Conservation (phyloP, 2,113 vertebrate species). For the Hyperoodon ampullatus region DNA sequence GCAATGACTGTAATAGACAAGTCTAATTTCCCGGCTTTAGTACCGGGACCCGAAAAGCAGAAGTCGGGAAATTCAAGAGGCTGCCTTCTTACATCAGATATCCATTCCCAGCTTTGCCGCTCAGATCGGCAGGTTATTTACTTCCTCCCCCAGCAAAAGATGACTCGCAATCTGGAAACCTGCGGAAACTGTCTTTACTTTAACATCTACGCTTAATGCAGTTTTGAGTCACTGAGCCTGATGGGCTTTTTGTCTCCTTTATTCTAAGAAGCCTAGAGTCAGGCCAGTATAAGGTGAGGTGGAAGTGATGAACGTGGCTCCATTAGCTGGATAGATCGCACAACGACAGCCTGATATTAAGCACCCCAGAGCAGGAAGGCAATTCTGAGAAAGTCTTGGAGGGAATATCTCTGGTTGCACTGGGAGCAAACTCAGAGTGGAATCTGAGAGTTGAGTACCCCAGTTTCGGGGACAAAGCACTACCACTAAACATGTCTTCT, state of each 20-base stretch:
- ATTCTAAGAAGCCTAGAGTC: neutral
- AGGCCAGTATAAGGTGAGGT: neutral
- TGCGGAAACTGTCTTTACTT: conserved; percentile 43
- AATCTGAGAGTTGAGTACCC: neutral
- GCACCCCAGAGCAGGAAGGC: neutral
- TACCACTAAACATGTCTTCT: fast-evolving
- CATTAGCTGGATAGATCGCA: neutral
- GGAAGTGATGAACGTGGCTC: neutral
- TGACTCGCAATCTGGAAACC: neutral
- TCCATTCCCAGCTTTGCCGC: neutral
- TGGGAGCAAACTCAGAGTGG: neutral
- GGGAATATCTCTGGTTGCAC: neutral
- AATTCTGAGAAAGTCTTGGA: neutral
- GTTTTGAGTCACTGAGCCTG: neutral
- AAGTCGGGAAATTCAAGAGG: neutral
- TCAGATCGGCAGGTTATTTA: neutral
- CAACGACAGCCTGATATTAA: neutral
- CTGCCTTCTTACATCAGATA: neutral
- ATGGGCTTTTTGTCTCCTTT: neutral
- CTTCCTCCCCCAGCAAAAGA: neutral
- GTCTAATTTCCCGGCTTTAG: neutral
- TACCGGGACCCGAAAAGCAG: neutral
- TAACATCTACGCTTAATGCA: neutral
- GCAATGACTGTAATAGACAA: neutral
- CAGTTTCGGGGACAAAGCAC: neutral